Conservation (phyloP, 2,888 invertebrate genomes). For the Beris morrisii region DNA sequence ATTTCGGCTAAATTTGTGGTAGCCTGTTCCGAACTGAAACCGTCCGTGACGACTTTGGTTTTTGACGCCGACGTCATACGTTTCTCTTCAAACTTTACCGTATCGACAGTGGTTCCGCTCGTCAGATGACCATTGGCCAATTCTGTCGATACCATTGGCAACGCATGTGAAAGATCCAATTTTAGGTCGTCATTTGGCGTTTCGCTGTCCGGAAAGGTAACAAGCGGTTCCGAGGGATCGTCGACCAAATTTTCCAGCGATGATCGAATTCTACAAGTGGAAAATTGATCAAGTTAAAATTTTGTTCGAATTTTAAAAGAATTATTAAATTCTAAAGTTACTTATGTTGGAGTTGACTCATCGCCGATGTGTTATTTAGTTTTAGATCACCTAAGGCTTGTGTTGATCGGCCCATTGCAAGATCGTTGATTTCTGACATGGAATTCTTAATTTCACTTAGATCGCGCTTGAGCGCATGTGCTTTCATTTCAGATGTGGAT, state of each 20-base stretch:
- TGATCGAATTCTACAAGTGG: conserved; percentile 62
- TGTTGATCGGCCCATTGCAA: conserved; percentile 53
- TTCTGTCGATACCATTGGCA: conserved; percentile 50
- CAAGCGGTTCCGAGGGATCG: conserved; percentile 67
- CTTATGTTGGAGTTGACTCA: conserved; percentile 42
- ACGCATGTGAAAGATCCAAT: conserved; percentile 52
- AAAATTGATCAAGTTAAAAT: background rate
- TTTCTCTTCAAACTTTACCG: conserved; percentile 82
- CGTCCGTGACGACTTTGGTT: conserved; percentile 79
- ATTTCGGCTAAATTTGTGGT: conserved; percentile 71
- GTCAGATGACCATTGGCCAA: conserved; percentile 56
- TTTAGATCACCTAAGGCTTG: conserved; percentile 40
- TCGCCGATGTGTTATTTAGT: conserved; percentile 38
- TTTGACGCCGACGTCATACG: conserved; percentile 76
- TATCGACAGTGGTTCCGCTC: conserved; percentile 58
- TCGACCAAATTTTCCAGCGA: conserved; percentile 81
- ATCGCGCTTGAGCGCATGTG: conserved; percentile 80
- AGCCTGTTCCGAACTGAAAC: conserved; percentile 75
- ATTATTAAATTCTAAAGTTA: conserved; percentile 16
- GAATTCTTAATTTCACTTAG: conserved; percentile 69
- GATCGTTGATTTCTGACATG: conserved; percentile 84
- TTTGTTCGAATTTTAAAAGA: background rate
- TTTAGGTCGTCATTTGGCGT: conserved; percentile 62
- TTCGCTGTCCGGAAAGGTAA: conserved; percentile 80
- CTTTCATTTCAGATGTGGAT: conserved; percentile 73